Conservation (phyloP, 2,888 invertebrate genomes). For the Euspilapteryx auroguttella region DNA sequence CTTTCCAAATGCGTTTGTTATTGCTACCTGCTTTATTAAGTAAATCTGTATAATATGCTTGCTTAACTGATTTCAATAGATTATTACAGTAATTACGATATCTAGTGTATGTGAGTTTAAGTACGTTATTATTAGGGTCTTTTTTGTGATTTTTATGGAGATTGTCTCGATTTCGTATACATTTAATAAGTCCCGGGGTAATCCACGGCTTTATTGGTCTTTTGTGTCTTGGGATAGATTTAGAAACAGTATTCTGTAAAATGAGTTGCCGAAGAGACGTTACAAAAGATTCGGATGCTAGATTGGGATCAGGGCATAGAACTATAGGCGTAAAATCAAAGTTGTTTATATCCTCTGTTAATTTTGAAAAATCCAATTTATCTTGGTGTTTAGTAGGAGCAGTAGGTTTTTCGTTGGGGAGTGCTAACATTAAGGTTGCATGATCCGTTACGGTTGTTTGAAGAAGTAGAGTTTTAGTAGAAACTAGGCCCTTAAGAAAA, state of each 20-base stretch:
- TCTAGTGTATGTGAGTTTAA: not conserved
- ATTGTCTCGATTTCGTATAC: not conserved
- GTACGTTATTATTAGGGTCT: not conserved
- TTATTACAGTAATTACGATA: not conserved
- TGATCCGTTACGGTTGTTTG: slow-evolving; percentile 1
- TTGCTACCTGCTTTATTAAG: not conserved
- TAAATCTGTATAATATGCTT: not conserved
- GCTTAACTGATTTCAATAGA: not conserved
- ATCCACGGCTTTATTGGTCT: not conserved
- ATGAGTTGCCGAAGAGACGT: not conserved
- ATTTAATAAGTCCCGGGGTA: not conserved
- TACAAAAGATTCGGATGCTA: not conserved
- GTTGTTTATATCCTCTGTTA: not conserved
- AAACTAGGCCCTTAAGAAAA: not conserved
- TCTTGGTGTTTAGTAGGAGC: not conserved
- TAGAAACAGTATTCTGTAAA: not conserved
- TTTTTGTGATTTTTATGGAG: not conserved
- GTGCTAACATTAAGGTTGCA: not conserved
- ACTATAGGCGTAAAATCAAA: not conserved
- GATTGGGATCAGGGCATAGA: not conserved
- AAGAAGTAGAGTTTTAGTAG: not conserved
- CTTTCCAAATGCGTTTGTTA: not conserved
- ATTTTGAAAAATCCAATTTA: not conserved
- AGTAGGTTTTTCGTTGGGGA: not conserved
- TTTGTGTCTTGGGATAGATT: not conserved